Conservation (phyloP, 2,113 vertebrate species). For the Spea multiplicata region DNA sequence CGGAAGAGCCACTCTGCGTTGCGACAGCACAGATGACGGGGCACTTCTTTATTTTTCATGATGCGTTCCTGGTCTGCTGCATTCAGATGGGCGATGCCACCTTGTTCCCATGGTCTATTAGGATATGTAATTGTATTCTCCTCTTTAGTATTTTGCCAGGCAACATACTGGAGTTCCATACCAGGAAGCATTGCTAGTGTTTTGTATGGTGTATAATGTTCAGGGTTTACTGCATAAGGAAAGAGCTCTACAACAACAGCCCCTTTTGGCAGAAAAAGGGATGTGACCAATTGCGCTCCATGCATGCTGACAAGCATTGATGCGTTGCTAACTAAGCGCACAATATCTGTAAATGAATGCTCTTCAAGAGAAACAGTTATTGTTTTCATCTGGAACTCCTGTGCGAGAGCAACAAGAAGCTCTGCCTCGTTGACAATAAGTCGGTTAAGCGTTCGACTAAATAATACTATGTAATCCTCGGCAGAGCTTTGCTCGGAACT, state of each 20-base stretch:
- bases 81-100: constrained; percentile 86
- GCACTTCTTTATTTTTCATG: constrained; percentile 82
- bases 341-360: constrained; percentile 78
- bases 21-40: constrained; percentile 88
- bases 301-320: constrained; percentile 96
- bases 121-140: constrained; percentile 84
- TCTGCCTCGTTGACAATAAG: constrained; percentile 94
- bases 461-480: constrained; percentile 88
- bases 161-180: constrained; percentile 92
- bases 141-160: constrained; percentile 82
- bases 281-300: constrained; percentile 87
- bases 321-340: constrained; percentile 80
- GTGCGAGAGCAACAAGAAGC: constrained; percentile 86
- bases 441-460: constrained; percentile 86
- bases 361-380: constrained; percentile 91
- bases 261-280: constrained; percentile 89
- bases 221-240: constrained; percentile 90
- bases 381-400: constrained; percentile 93
- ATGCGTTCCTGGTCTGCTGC: constrained; percentile 85
- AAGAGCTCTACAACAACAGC: constrained; percentile 89
- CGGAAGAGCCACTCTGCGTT: constrained; percentile 97
- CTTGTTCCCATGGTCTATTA: constrained; percentile 90
- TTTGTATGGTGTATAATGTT: constrained; percentile 95
- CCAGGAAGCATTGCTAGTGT: constrained; percentile 86
- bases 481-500: constrained; percentile 59